Base-by-base conservation (phyloP, 2,888 invertebrate genomes). In the Ormyrus pomaceus region DNA sequence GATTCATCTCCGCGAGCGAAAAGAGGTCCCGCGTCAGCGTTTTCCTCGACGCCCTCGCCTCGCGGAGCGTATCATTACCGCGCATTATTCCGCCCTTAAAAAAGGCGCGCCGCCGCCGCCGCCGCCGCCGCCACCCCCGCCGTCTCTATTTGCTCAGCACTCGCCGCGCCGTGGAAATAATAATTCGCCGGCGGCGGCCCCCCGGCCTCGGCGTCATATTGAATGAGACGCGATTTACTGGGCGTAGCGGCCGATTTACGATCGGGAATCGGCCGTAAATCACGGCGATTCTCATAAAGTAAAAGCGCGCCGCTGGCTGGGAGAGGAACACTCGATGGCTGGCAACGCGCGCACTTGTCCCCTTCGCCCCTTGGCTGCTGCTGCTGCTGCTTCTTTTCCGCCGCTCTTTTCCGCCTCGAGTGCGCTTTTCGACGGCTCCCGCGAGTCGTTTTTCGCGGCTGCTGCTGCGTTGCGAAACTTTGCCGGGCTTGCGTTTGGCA, bases 201-300 rank as follows among this genome's bases (percentile, higher is more conserved):
- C 34, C 34, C 34, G 34, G 34, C 34, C 4, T 4, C 34, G 34
- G 34, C 34, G 34, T 34, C 34, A 34, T 34, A 34, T 34, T 4
- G 34, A 34, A 34, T 34, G 34, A 34, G 34, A 34, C 34, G 34
- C 34, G 34, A 34, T 34, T 34, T 34, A 34, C 34, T 13, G 45
- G 34, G 51, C 34, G 34, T 6, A 62, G 61, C 58, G 61, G n/a
- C 51, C 74, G 61, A 79, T 79, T 79, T 79, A 79, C 75, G 79
- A 74, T 75, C 79, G 70, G 51, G 58, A 79, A 70, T 65, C 70
- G 70, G 51, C 34, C 53, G 74, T 79, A 79, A 79, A 79, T 79
- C 79, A 79, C 65, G 11, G 51, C 58, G 69, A 64, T 75, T 53
- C 79, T 75, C 74, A 56, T 79, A 75, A 75, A 73, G 68, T 65